Base-by-base conservation (phyloP, 2,113 vertebrate genomes). In the Syngnathoides biaculeatus region DNA sequence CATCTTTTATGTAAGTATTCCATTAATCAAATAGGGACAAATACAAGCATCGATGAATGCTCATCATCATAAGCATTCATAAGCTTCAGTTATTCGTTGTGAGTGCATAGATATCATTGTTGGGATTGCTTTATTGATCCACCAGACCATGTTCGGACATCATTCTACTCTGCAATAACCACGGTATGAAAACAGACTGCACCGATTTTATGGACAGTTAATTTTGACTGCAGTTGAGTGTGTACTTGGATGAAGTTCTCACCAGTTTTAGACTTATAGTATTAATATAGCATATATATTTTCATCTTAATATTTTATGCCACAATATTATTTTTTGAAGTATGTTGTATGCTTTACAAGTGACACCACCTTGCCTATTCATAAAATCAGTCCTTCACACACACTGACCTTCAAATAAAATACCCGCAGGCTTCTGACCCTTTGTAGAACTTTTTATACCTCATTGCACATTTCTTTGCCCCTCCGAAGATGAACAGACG, bases 351-450 rank as follows among this genome's bases (percentile, higher is more conserved):
- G 5, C 20, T 39, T 1, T n/a, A 38, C 30, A n/a, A 58, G 20
- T n/a, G n/a, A 38, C 38, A 11, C 30, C 22, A 30, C 8, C 19
- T 38, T 59, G 27, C 19, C 30, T 59, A 68, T 69, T 72, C 12
- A 20, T 83, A 72, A 80, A 83, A 87, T 81, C 69, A 64, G 64
- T 73, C 73, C 69, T 79, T 30, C 68, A 30, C 65, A 67, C 75
- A 64, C 43, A 15, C 60, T 69, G 69, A 79, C 68, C 79, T 82
- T 77, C 71, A 78, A 64, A 76, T 65, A 67, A 56, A 83, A 77
- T 64, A 72, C 53, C 75, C 64, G 38, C 30, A 72, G 50, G 73
- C 65, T 50, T 22, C 26, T 38, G 3, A 60, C 52, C 52, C 27
- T 72, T 65, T 43, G 42, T 69, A 84, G 2, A 42, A 53, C 45